These are phyloP conservation scores for Cossypha heuglini DNA, from an alignment of 2,797 vertebrate genomes.

Conservation along the genomic window DNA sequence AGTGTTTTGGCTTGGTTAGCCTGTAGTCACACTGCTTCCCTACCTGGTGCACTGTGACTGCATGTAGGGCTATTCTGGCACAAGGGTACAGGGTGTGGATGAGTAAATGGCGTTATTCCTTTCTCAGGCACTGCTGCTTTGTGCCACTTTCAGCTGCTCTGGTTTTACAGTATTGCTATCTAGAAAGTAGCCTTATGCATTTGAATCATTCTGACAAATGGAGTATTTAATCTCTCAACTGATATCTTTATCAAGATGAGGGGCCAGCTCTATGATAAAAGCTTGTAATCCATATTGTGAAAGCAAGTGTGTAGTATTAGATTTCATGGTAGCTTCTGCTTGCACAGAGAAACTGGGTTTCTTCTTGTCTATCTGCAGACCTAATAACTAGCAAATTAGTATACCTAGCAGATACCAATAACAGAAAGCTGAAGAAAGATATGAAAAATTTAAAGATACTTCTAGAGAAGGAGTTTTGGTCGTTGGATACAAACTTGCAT, in stretches of 20 bases:
- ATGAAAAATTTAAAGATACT: background rate
- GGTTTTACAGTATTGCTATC: background rate
- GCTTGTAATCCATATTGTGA: background rate
- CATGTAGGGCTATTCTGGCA: background rate
- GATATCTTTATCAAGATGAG: background rate
- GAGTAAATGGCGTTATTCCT: background rate
- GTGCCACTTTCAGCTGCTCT: background rate
- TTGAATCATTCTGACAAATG: background rate
- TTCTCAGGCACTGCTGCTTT: background rate
- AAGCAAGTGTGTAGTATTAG: background rate
- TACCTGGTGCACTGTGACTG: background rate
- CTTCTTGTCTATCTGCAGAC: background rate
- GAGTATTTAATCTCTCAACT: background rate
- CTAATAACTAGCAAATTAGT: background rate
- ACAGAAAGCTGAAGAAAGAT: background rate
- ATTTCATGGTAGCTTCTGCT: background rate
- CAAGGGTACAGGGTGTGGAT: background rate
- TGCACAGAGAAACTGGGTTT: background rate
- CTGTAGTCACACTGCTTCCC: background rate
- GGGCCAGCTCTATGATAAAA: background rate
- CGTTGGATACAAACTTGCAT: background rate
- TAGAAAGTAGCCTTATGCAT: background rate
- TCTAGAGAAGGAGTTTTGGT: background rate
- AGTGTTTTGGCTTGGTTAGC: background rate
- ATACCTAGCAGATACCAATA: background rate